phyloP scores from a whole-genome alignment of 92 coral and sea anemone species.

The Isaurus tuberculatus region DNA sequence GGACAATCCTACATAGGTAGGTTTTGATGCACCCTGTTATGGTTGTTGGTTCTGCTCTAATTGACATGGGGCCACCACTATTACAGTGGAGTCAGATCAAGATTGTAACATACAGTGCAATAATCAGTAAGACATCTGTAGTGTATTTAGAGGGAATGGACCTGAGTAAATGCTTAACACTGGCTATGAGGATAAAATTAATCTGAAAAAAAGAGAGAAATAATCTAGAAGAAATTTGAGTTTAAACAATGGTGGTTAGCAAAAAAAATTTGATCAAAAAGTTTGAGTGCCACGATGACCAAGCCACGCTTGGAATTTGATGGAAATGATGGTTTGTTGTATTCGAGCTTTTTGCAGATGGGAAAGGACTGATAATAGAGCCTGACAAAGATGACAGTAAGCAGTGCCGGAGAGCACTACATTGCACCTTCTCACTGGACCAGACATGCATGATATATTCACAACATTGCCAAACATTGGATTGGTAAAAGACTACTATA shows the following conservation, averaged over 20 bases:
- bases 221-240: background rate
- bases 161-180: too few species aligned
- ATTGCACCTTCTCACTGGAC: conserved; percentile 31
- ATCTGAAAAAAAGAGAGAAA: background rate
- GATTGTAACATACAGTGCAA: too few species aligned
- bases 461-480: conserved; percentile 17
- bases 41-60: too few species aligned
- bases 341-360: background rate
- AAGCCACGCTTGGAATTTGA: background rate
- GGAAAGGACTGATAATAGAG: background rate
- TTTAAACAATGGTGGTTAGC: background rate
- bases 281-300: background rate
- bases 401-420: conserved; percentile 3
- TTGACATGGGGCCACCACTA: too few species aligned
- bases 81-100: too few species aligned
- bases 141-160: too few species aligned
- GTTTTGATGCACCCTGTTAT: too few species aligned
- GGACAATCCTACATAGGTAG: too few species aligned
- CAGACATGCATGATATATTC: conserved; percentile 25
- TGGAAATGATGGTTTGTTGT: background rate
- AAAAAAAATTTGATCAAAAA: background rate
- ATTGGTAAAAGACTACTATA: background rate
- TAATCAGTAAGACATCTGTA: too few species aligned
- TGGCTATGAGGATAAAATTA: background rate
- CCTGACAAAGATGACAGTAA: background rate